Percentiles rank a stretch among this genome's conserved stretches.
phyloP scores from a whole-genome alignment of 2,888 invertebrate species.

The Iphiclides podalirius region DNA sequence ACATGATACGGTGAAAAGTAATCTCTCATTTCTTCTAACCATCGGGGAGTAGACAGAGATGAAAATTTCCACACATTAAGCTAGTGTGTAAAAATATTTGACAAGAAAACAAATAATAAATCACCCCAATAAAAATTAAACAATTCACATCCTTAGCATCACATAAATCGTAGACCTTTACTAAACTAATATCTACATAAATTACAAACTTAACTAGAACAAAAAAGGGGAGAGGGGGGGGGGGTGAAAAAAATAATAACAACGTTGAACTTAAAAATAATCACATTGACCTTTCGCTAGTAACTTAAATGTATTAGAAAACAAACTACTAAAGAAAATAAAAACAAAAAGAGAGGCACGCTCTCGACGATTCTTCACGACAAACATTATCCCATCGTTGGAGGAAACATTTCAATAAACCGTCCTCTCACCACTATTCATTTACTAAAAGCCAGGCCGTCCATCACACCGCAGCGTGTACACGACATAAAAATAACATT shows the following conservation, averaged over 20 bases:
- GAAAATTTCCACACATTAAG: too few relatives aligned
- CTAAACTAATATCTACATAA: slow-evolving; percentile 42
- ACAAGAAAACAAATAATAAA: slow-evolving; percentile 19
- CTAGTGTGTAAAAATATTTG: too few relatives aligned
- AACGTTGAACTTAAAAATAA: slow-evolving; percentile 36
- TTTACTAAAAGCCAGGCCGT: slow-evolving; percentile 14
- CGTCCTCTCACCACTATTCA: slow-evolving; percentile 11
- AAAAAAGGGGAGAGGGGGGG: slow-evolving; percentile 46
- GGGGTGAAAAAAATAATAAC: slow-evolving; percentile 46
- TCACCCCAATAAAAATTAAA: slow-evolving; percentile 24
- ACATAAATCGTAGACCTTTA: slow-evolving; percentile 33
- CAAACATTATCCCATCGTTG: slow-evolving; percentile 7
- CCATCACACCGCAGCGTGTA: slow-evolving; percentile 16
- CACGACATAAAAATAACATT: not conserved
- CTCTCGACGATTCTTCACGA: slow-evolving; percentile 9
- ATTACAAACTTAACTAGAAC: slow-evolving; percentile 61
- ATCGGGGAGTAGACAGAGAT: too few relatives aligned
- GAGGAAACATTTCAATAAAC: slow-evolving; percentile 9
- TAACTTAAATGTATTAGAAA: slow-evolving; percentile 10
- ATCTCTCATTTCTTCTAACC: too few relatives aligned
- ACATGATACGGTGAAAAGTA: too few relatives aligned
- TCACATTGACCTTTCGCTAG: slow-evolving; percentile 28
- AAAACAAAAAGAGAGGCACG: slow-evolving; percentile 7
- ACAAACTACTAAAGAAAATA: slow-evolving; percentile 16
- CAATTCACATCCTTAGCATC: slow-evolving; percentile 35